Conservation (phyloP, 2,888 invertebrate genomes). For the Eurytoma adleriae region DNA sequence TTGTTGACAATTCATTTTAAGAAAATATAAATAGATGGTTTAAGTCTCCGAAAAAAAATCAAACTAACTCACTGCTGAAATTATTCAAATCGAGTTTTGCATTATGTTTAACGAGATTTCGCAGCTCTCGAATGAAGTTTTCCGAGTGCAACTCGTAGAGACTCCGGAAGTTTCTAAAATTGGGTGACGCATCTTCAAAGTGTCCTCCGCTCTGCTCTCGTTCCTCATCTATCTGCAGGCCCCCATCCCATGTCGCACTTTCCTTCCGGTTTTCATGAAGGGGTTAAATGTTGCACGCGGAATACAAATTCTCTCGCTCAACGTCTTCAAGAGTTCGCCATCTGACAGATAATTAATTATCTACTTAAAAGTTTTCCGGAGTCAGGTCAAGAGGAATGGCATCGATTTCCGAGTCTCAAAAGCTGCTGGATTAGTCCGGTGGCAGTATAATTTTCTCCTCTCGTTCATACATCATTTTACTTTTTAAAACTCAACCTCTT, state of each 20-base stretch:
- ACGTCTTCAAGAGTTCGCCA: constrained; percentile 5
- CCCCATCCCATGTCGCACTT: too few species aligned
- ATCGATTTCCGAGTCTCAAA: constrained; percentile 30
- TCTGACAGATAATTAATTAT: constrained; percentile 56
- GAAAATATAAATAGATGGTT: too few species aligned
- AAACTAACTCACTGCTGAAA: background rate
- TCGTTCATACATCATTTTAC: too few species aligned
- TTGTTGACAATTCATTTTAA: too few species aligned
- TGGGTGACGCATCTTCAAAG: constrained; percentile 46
- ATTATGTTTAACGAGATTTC: constrained; percentile 29
- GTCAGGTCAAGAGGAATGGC: background rate
- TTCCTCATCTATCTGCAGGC: background rate
- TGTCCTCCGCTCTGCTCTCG: background rate
- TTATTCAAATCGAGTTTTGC: constrained; percentile 11
- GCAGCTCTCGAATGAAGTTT: background rate
- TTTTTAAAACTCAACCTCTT: too few species aligned
- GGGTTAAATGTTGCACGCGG: constrained; percentile 1
- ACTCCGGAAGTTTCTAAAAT: constrained; percentile 47
- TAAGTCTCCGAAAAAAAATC: too few species aligned
- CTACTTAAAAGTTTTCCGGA: constrained; percentile 47
- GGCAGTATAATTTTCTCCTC: too few species aligned
- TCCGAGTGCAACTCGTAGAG: background rate
- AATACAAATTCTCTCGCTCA: constrained; percentile 31
- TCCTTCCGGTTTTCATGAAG: background rate
- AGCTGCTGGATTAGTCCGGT: background rate